Base-by-base conservation (phyloP, 2,888 invertebrate genomes). In the Epinotia brunnichana region DNA sequence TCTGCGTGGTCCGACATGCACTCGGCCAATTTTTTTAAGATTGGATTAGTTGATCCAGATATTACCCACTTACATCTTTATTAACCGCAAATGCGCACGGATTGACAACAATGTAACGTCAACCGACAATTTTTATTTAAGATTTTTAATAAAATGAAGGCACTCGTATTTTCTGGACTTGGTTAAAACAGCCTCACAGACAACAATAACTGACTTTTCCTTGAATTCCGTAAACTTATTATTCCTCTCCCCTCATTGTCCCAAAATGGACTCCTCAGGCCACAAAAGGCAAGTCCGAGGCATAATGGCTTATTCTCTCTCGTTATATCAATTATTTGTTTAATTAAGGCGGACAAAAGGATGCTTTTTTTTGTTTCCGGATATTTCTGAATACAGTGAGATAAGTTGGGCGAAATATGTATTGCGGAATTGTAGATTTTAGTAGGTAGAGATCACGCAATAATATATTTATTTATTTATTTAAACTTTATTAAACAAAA, bases 281-380 rank as follows among this genome's bases (percentile, higher is more conserved):
- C 69, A 73, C 72, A 62, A 73, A 69, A 73, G 51, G 39, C 68
- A 56, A 71, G 69, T 57, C 51, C 73, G 54, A 68, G n/a, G 13
- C 39, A 61, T 72, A 76, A 79, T 78, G 78, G 80, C 81, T 83
- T 81, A 83, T 83, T 84, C 83, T 82, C 69, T 24, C 76, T 84
- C 85, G 81, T 86, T 84, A 85, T 81, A 79, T 77, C 84, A 81
- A 86, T 85, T 85, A 84, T 84, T 82, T 85, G 86, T 87, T 86
- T 87, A 88, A 89, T 87, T 88, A 88, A 82, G 79, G 51, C 48
- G 75, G 75, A 86, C 86, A 86, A 86, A 81, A 76, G 79, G 74
- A 76, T 74, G 74, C 78, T 81, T 80, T 81, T 80, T 80, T 79
- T 73, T 69, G 63, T 73, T 57, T 69, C 63, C 63, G 73, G 68